A percentile compares a stretch with the other conserved stretches of the same genome.
Evolutionary conservation across 2,113 vertebrate species (phyloP).

Genomic region (Chloropsis cyanopogon): DNA sequence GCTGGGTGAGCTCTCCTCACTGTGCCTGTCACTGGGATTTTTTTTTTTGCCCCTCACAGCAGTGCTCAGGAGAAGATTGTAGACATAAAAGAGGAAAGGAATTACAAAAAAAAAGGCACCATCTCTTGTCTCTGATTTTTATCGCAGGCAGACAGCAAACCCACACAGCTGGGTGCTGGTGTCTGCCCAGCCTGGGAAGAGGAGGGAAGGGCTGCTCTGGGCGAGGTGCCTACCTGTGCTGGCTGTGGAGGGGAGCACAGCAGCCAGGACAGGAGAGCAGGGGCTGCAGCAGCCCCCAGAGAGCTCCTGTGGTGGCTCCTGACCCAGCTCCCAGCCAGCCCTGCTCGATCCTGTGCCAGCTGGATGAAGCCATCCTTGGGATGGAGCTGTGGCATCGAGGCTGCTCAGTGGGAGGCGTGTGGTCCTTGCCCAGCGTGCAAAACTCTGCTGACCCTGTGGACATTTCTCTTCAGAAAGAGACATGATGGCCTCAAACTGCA

Average conservation of each 20-base stretch:
- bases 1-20: neutral
- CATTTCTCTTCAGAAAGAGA: neutral
- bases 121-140: neutral
- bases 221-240: neutral
- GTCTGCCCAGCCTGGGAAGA: neutral
- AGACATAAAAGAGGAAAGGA: neutral
- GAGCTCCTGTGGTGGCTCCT: fast-evolving
- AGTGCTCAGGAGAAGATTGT: neutral
- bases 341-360: neutral
- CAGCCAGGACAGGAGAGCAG: neutral
- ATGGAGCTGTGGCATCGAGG: fast-evolving
- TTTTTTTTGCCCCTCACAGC: neutral
- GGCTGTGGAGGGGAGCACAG: neutral
- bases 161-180: constrained; percentile 16
- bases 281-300: neutral
- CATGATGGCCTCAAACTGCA: neutral
- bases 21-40: neutral
- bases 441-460: neutral
- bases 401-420: neutral
- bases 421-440: neutral
- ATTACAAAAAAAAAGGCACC: neutral
- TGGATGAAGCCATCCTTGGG: neutral
- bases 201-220: neutral
- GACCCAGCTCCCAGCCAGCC: neutral
- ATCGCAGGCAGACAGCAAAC: neutral